phyloP scores from a whole-genome alignment of 2,113 vertebrate genomes.

The Mastomys coucha region DNA sequence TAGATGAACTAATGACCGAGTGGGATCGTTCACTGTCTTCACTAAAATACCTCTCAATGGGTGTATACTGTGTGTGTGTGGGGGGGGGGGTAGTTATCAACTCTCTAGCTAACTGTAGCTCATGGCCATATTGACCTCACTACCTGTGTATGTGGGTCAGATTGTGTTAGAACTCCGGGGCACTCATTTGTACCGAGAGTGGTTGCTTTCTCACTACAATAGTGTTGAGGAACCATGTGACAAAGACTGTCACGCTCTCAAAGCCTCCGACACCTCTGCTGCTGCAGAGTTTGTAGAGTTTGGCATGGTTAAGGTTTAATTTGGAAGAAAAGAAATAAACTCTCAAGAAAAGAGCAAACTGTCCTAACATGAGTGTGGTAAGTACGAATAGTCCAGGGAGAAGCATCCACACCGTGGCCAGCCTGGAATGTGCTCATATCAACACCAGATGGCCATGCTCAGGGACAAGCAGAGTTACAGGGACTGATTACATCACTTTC shows the following conservation, averaged over 20 bases:
- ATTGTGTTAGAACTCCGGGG: background rate
- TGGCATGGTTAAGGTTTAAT: background rate
- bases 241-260: background rate
- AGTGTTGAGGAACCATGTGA: background rate
- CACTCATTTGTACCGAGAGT: background rate
- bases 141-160: background rate
- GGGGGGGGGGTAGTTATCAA: background rate
- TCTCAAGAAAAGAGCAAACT: background rate
- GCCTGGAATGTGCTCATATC: background rate
- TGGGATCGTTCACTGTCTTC: background rate
- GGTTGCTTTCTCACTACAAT: background rate
- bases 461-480: background rate
- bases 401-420: background rate
- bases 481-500: background rate
- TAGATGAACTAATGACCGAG: background rate
- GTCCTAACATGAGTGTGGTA: background rate
- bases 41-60: background rate
- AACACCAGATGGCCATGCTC: background rate
- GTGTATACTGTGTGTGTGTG: background rate
- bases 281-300: background rate
- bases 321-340: background rate
- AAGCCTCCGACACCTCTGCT: background rate
- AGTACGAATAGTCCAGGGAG: background rate
- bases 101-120: background rate
- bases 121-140: background rate